A percentile compares a stretch with the other conserved stretches of the same genome.
These are phyloP conservation scores for Alviniconcha marisindica DNA, from an alignment of 1,140 invertebrate species.

Conservation along the genomic window DNA sequence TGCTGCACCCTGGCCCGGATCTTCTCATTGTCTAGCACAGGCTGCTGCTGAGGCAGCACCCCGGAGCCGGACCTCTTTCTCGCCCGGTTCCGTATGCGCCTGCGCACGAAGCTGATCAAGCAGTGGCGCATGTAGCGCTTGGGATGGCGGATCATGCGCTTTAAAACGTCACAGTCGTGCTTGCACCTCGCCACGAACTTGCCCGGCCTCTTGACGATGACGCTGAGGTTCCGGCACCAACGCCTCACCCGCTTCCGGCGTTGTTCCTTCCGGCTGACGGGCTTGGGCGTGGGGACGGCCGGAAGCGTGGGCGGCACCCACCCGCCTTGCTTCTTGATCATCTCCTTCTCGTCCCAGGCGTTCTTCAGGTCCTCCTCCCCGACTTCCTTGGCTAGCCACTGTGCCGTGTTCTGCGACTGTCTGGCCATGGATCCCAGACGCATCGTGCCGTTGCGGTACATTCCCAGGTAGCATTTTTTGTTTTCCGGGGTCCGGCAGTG, in stretches of 20 bases:
- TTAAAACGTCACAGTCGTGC: conserved; percentile 25
- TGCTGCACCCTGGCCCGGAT: neutral
- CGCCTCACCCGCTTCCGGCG: conserved; percentile 20
- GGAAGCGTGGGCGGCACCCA: neutral
- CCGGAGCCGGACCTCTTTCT: neutral
- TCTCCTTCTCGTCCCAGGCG: neutral
- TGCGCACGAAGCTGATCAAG: neutral
- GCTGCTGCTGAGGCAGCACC: neutral
- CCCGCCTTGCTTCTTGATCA: neutral
- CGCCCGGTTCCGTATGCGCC: conserved; percentile 7
- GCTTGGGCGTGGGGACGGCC: conserved; percentile 1
- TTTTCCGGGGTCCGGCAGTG: neutral
- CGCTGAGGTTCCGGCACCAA: conserved; percentile 28
- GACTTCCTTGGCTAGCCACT: conserved; percentile 8
- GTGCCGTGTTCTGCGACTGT: conserved; percentile 5
- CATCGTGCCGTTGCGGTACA: conserved; percentile 36
- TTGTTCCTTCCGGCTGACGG: conserved; percentile 15
- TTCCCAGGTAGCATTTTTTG: conserved; percentile 27
- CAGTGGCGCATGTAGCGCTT: conserved; percentile 17
- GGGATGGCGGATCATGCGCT: neutral
- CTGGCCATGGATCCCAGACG: neutral
- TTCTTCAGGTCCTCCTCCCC: neutral
- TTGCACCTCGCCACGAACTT: conserved; percentile 21
- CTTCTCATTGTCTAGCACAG: neutral
- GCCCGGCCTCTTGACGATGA: conserved; percentile 11